A percentile compares a stretch with the other conserved stretches of the same genome.
Evolutionary conservation across 2,797 vertebrate genomes (phyloP).

Genomic region (Coreius guichenoti): DNA sequence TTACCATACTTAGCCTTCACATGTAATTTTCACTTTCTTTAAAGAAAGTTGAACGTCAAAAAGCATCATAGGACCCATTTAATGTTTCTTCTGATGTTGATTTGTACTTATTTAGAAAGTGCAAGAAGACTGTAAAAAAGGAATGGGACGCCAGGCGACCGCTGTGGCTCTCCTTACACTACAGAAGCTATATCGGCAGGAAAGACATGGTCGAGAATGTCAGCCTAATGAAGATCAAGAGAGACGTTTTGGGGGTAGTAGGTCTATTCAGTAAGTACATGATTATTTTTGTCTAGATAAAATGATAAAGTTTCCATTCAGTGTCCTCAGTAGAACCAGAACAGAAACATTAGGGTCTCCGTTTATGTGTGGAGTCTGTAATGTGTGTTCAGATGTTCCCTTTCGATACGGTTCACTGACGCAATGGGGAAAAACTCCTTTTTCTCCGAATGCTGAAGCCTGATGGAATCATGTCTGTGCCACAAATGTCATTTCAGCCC

Average conservation of each 20-base stretch:
- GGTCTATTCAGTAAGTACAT: slow-evolving; percentile 77
- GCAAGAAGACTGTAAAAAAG: slow-evolving; percentile 56
- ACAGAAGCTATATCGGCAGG: slow-evolving; percentile 79
- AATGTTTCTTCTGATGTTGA: neutral
- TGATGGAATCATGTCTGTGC: too few relatives aligned
- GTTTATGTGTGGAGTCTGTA: neutral
- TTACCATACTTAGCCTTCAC: too few relatives aligned
- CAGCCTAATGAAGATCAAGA: slow-evolving; percentile 79
- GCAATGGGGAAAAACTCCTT: too few relatives aligned
- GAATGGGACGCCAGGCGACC: slow-evolving; percentile 81
- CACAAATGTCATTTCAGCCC: too few relatives aligned
- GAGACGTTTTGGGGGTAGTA: slow-evolving; percentile 73
- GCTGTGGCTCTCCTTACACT: slow-evolving; percentile 92
- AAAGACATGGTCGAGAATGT: slow-evolving; percentile 75
- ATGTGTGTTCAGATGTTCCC: neutral
- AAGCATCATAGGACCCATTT: neutral
- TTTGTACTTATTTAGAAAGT: neutral
- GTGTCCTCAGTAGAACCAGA: neutral
- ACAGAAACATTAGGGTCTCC: neutral
- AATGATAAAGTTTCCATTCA: neutral
- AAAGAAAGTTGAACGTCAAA: neutral
- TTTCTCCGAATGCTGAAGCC: too few relatives aligned
- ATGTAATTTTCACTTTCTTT: too few relatives aligned
- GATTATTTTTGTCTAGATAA: neutral
- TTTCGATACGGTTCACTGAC: too few relatives aligned